Evolutionary conservation across 2,113 vertebrate species (phyloP).

Genomic region (Odocoileus hemionus): DNA sequence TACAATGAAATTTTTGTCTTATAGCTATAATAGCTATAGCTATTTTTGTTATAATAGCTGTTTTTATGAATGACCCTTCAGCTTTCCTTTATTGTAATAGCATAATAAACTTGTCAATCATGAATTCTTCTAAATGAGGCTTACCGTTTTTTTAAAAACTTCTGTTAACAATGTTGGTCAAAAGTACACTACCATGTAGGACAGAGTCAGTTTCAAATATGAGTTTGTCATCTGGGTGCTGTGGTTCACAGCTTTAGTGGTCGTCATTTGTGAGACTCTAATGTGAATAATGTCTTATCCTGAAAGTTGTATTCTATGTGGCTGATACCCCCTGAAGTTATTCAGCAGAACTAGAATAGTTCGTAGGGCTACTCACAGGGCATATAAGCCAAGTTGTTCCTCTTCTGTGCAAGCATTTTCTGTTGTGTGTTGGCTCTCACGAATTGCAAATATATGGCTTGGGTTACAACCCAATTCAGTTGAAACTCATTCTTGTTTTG

Average conservation of each 20-base stretch:
- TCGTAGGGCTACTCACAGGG: not conserved
- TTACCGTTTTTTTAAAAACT: not conserved
- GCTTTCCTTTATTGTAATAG: not conserved
- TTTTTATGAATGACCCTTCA: not conserved
- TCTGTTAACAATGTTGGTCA: not conserved
- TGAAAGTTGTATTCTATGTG: not conserved
- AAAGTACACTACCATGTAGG: not conserved
- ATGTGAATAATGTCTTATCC: not conserved
- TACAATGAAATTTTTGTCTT: not conserved
- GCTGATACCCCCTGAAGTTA: not conserved
- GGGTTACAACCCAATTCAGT: not conserved
- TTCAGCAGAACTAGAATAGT: not conserved
- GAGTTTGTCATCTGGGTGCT: not conserved
- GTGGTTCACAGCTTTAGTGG: not conserved
- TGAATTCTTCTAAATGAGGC: not conserved
- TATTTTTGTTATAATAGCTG: not conserved
- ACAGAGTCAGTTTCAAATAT: not conserved
- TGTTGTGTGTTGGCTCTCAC: not conserved
- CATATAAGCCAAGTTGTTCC: not conserved
- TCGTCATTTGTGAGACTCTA: not conserved
- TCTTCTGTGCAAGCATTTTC: not conserved
- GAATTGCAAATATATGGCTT: not conserved
- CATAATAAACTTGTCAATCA: not conserved
- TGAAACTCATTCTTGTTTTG: slow-evolving; percentile 3
- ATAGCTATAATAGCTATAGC: not conserved